phyloP scores from a whole-genome alignment of 2,113 vertebrate species.

The Steatornis caripensis region DNA sequence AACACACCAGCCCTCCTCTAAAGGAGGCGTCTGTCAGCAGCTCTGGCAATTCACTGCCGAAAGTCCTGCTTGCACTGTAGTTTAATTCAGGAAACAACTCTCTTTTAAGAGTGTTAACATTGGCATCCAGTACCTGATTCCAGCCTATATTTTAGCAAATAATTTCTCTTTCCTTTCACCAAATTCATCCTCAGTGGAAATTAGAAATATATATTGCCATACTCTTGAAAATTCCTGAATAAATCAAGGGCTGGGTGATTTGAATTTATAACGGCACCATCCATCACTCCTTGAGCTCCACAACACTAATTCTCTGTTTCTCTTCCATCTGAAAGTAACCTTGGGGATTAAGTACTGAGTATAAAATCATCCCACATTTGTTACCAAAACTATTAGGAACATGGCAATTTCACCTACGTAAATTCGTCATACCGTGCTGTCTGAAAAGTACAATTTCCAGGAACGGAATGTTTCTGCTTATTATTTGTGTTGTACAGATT shows the following conservation, averaged over 20 bases:
- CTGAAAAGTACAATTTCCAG: not conserved
- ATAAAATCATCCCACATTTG: slow-evolving; percentile 21
- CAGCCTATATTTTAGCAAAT: slow-evolving; percentile 19
- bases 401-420: not conserved
- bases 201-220: slow-evolving; percentile 15
- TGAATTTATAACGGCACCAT: slow-evolving; percentile 16
- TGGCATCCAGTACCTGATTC: slow-evolving; percentile 34
- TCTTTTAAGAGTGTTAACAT: slow-evolving; percentile 36
- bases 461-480: accelerated
- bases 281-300: not conserved
- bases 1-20: not conserved
- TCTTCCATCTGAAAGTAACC: not conserved
- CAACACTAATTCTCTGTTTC: not conserved
- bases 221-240: slow-evolving; percentile 27
- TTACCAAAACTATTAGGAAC: not conserved
- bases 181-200: slow-evolving; percentile 55
- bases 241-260: slow-evolving; percentile 20
- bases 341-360: not conserved
- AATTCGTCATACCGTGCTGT: not conserved
- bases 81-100: slow-evolving; percentile 44
- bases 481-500: not conserved
- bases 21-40: slow-evolving; percentile 1
- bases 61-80: not conserved
- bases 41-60: not conserved
- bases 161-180: slow-evolving; percentile 43